Evolutionary conservation across 1,140 invertebrate species (phyloP), one percentile per base, ranked within the genome.

Genomic region (Maconellicoccus hirsutus): DNA sequence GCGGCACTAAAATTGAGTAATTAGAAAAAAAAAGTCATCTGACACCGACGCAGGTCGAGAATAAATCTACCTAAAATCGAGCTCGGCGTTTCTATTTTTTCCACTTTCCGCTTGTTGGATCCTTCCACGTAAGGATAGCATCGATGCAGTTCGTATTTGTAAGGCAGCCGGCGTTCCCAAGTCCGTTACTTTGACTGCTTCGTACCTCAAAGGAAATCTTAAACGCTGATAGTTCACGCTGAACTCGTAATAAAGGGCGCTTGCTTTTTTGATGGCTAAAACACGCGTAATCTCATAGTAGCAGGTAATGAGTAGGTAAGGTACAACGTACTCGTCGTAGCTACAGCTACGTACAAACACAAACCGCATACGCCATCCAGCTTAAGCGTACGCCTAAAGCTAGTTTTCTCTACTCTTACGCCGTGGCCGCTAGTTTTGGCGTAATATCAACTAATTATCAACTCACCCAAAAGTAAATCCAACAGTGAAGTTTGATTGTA

Each of bases 401-500:
- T n/a, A n/a, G n/a, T n/a, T n/a, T n/a, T n/a, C n/a, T n/a, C n/a
- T n/a, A n/a, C n/a, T n/a, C n/a, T n/a, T n/a, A n/a, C n/a, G n/a
- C n/a, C n/a, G n/a, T n/a, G n/a, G n/a, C n/a, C n/a, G n/a, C n/a
- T n/a, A n/a, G n/a, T n/a, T n/a, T n/a, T n/a, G n/a, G n/a, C n/a
- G n/a, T n/a, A n/a, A n/a, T n/a, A n/a, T n/a, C n/a, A n/a, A n/a
- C 33, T 38, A 38, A 38, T 38, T 6, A 38, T 38, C 33, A 14
- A 14, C 6, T 38, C 33, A 52, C 42, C 42, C n/a, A 52, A 19
- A 8, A 52, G 16, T 16, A 61, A 70, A 71, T 81, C 79, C 19
- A 79, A 74, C 71, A 85, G 83, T 73, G 80, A 83, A 29, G 82
- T 81, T 73, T 82, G 79, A 74, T 85, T 85, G 27, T 84, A 77